Evolutionary conservation across 1,140 invertebrate genomes (phyloP), one percentile per base, ranked within the genome.

Genomic region (Drosophila pruinosa): DNA sequence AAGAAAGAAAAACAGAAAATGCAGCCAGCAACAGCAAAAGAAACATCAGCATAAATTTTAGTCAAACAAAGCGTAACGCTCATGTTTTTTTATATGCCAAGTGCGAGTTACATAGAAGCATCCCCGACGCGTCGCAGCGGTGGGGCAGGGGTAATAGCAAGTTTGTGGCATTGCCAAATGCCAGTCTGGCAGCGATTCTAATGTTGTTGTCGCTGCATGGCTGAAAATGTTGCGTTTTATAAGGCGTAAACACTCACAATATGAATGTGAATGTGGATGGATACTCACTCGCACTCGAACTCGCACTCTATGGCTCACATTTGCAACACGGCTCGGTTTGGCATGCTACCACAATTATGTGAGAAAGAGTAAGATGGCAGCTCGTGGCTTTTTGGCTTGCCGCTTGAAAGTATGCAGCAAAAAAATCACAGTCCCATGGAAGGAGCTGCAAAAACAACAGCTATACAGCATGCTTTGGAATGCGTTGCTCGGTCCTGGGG

Each of bases 31-130:
- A 76, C 72, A 75, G 62, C 70, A 72, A 76, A 72, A 78, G 67
- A 78, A 86, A 63, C 71, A 86, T 86, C 81, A 81, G 77, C 82
- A 86, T 86, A 86, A 86, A 86, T 86, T 88, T 80, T 72, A 86
- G 82, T 86, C 82, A 86, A 86, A 86, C 82, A 86, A 86, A 86
- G 82, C 82, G 82, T 81, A 78, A 78, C 78, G 58, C 53, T 76
- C 69, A 53, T 71, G 59, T 71, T 54, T 73, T 77, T 65, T 82
- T 75, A 47, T 57, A 59, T 0, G 45, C 14, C 38, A 39, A 26
- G 45, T 48, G 22, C 8, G 22, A 8, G 43, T 12, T n/a, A 5
- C 24, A 8, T 17, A 15, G 21, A 10, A 19, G 22, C n/a, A 24
- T 47, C 14, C 15, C 15, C 15, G 12, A 39, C 38, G 38, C 14